Conservation (phyloP, 2,888 invertebrate species). For the Limnephilus marmoratus region DNA sequence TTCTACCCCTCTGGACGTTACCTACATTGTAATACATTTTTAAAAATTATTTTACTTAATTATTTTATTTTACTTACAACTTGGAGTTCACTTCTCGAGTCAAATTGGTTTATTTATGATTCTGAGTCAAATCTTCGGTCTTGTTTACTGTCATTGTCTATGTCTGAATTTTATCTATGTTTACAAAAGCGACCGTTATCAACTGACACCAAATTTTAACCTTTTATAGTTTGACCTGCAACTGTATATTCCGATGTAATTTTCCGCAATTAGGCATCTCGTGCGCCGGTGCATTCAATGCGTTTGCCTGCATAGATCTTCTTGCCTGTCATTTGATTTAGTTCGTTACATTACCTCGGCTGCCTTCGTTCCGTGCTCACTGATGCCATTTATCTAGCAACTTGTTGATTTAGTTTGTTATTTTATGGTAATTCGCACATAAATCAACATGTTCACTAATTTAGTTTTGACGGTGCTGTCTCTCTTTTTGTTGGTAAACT, state of each 20-base stretch:
- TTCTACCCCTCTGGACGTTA: too few species aligned
- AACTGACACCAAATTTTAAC: neutral
- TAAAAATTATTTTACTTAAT: too few species aligned
- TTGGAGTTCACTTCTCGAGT: too few species aligned
- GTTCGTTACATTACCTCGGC: neutral
- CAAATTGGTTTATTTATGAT: too few species aligned
- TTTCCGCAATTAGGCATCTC: neutral
- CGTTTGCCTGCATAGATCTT: neutral
- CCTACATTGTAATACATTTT: too few species aligned
- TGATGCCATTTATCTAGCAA: neutral
- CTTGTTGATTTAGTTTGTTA: neutral
- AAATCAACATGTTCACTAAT: neutral
- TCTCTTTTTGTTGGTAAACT: neutral
- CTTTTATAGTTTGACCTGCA: neutral
- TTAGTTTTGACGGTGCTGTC: neutral
- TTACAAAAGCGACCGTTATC: neutral
- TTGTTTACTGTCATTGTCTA: neutral
- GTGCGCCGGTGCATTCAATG: neutral
- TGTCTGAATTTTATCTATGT: neutral
- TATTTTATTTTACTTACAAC: too few species aligned
- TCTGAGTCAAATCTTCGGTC: too few species aligned
- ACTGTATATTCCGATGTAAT: neutral
- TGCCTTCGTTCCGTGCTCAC: neutral
- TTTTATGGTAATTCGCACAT: neutral
- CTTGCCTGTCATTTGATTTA: neutral